Percentiles rank a stretch among this genome's conserved stretches.
Conservation (phyloP, 2,888 invertebrate species). For the Leptopilina drosophilae region DNA sequence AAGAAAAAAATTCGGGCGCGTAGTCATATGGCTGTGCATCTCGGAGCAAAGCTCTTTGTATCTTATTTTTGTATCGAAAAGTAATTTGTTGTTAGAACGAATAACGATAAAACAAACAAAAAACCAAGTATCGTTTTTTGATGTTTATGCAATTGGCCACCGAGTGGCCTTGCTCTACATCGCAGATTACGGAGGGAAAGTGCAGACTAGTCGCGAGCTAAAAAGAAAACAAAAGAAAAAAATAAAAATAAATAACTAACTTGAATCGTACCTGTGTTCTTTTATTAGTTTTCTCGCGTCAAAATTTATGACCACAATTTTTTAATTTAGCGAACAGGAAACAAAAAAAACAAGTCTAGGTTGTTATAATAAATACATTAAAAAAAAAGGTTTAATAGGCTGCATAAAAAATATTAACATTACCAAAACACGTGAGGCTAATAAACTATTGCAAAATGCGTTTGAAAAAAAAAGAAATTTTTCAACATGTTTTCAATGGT, state of each 20-base stretch:
- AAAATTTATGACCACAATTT: conserved; percentile 60
- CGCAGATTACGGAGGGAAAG: conserved; percentile 57
- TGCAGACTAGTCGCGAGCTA: conserved; percentile 63
- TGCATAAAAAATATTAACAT: conserved; percentile 61
- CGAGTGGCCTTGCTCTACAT: conserved; percentile 68
- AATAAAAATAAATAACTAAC: conserved; percentile 43
- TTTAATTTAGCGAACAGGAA: conserved; percentile 62
- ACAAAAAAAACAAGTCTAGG: conserved; percentile 52
- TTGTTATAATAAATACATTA: conserved; percentile 62
- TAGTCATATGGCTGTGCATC: conserved; percentile 76
- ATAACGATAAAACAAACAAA: conserved; percentile 58
- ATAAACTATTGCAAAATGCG: conserved; percentile 53
- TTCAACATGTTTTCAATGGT: conserved; percentile 41
- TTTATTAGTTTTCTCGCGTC: conserved; percentile 63
- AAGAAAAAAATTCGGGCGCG: conserved; percentile 62
- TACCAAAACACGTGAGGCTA: conserved; percentile 60
- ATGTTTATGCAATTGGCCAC: conserved; percentile 75
- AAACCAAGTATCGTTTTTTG: conserved; percentile 65
- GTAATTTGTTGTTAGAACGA: conserved; percentile 46
- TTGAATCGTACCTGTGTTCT: conserved; percentile 68
- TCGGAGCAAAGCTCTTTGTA: conserved; percentile 74
- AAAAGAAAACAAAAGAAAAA: conserved; percentile 42
- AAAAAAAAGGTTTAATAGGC: conserved; percentile 59
- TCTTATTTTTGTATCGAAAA: conserved; percentile 75
- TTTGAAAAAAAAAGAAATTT: not conserved